Evolutionary conservation across 2,888 invertebrate species (phyloP), one percentile per base, ranked within the genome.

Genomic region (Philonicus albiceps): DNA sequence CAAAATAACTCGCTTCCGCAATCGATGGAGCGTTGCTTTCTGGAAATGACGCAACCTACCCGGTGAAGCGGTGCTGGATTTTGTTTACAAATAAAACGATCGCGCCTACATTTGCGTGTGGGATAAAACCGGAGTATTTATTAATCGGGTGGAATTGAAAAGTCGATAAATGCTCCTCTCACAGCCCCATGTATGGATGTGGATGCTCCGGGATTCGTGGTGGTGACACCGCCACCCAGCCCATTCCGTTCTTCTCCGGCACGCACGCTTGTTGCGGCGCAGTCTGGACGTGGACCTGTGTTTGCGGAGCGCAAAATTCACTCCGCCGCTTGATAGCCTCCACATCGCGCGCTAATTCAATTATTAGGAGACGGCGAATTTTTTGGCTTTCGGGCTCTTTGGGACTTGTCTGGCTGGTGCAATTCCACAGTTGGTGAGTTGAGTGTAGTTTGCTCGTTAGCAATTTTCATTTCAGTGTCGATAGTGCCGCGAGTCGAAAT

Each of bases 331-430:
- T 81, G 81, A 81, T 78, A 78, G 40, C 53, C 81, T 55, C 30
- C n/a, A 34, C 64, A 22, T 64, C 8, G 19, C 64, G 64, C 81
- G 64, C 34, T 81, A 81, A 81, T 81, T 81, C 81, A 81, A 81
- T 81, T 81, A 81, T 81, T 81, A 37, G 55, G 55, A 55, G 81
- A 55, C 55, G 55, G 81, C 31, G 19, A 81, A 81, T 55, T 81
- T 81, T 81, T 81, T n/a, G 81, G 31, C 31, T 78, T 19, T 34
- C 30, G 19, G 7, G 5, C 40, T 43, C 40, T 43, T 43, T 43
- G 40, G 40, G 16, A 13, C 40, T 43, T 13, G 40, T 43, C 40
- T 43, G 40, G 40, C 13, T 76, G 37, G 43, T 37, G 81, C 37
- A 64, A 37, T 81, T 81, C 30, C 49, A 43, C 34, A 83, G 80